Conservation (phyloP, 2,113 vertebrate species). For the Clarias gariepinus region DNA sequence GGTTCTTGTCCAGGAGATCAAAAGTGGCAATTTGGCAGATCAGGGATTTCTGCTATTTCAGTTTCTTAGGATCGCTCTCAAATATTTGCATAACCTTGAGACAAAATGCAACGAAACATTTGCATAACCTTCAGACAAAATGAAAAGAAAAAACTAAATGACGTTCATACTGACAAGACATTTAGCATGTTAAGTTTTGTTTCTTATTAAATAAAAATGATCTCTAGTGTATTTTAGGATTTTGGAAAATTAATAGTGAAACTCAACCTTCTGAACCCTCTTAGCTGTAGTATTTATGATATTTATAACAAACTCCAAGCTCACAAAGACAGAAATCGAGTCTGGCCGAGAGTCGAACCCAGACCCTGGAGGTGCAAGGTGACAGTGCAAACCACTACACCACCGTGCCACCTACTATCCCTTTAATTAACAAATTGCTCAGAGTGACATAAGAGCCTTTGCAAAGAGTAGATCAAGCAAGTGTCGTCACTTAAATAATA, state of each 20-base stretch:
- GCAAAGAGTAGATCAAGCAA: too few relatives aligned
- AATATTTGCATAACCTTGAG: background rate
- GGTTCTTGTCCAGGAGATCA: background rate
- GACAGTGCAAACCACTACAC: too few relatives aligned
- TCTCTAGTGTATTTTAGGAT: background rate
- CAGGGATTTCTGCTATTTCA: background rate
- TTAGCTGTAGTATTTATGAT: background rate
- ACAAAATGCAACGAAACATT: background rate
- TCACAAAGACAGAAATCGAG: too few relatives aligned
- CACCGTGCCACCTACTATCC: too few relatives aligned
- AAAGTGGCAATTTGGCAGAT: background rate
- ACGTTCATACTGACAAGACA: background rate
- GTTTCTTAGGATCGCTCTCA: background rate
- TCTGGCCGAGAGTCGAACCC: too few relatives aligned
- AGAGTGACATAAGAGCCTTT: too few relatives aligned
- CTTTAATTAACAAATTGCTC: too few relatives aligned
- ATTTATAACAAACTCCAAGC: background rate
- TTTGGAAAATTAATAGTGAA: background rate
- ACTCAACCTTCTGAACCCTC: background rate
- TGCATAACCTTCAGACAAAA: background rate
- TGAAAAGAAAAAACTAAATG: background rate
- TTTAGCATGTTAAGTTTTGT: background rate
- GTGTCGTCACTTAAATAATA: too few relatives aligned
- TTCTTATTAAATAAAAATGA: background rate
- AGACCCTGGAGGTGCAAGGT: too few relatives aligned